These are phyloP conservation scores for Dolichopus griseipennis DNA, from an alignment of 2,888 invertebrate genomes.

Conservation along the genomic window DNA sequence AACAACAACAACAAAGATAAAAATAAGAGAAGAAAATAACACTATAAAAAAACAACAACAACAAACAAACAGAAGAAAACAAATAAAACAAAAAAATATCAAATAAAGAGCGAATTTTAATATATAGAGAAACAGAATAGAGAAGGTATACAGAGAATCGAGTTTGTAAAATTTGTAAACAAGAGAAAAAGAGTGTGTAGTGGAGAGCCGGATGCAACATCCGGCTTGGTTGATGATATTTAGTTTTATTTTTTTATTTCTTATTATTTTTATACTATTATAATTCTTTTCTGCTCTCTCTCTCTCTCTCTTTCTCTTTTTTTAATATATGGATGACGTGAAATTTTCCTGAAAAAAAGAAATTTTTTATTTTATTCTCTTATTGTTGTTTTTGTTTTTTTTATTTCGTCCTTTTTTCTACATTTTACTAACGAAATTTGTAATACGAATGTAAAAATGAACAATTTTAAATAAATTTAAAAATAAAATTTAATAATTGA, in stretches of 20 bases:
- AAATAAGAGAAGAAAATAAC: slow-evolving; percentile 8
- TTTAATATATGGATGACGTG: slow-evolving; percentile 5
- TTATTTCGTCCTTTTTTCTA: too few relatives aligned
- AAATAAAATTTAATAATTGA: too few relatives aligned
- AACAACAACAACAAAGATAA: slow-evolving; percentile 11
- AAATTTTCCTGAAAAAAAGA: slow-evolving; percentile 3
- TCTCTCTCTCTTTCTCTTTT: not conserved
- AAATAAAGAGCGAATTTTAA: slow-evolving; percentile 9
- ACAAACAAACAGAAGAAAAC: slow-evolving; percentile 2
- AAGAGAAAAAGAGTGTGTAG: slow-evolving; percentile 7
- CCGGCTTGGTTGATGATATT: slow-evolving; percentile 9
- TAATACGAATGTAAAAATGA: too few relatives aligned
- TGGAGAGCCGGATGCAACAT: slow-evolving; percentile 11
- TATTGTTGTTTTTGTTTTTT: not conserved
- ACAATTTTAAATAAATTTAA: too few relatives aligned
- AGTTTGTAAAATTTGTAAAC: too few relatives aligned
- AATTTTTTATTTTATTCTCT: not conserved
- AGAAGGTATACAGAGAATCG: slow-evolving; percentile 11
- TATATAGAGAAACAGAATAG: slow-evolving; percentile 10
- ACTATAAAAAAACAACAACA: not conserved
- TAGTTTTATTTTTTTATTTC: not conserved
- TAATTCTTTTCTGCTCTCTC: not conserved
- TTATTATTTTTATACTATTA: not conserved
- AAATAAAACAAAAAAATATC: slow-evolving; percentile 9
- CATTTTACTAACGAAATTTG: too few relatives aligned